Conservation (phyloP, 2,113 vertebrate genomes). For the Ariopsis seemanni region DNA sequence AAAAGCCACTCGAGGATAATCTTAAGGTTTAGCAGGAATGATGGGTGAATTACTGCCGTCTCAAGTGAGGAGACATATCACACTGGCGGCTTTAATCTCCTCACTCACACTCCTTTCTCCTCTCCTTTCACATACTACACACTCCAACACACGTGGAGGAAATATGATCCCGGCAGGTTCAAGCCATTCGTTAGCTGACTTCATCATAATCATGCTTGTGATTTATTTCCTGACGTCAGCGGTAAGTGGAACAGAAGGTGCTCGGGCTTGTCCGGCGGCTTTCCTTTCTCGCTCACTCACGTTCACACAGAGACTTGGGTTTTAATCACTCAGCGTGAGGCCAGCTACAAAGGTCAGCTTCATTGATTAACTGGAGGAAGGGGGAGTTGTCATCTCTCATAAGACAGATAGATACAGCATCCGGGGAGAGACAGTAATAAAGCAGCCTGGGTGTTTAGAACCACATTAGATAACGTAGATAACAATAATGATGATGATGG, state of each 20-base stretch:
- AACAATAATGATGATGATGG: not conserved
- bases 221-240: constrained; percentile 44
- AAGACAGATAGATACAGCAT: constrained; percentile 61
- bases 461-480: no score
- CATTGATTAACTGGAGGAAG: constrained; percentile 68
- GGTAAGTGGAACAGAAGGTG: constrained; percentile 50
- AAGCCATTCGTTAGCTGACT: constrained; percentile 22
- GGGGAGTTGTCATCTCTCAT: constrained; percentile 70
- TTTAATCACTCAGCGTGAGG: constrained; percentile 75
- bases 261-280: constrained; percentile 46
- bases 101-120: constrained; percentile 24
- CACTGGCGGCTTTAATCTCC: constrained; percentile 39
- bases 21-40: constrained; percentile 64
- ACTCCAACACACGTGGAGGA: not conserved
- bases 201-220: not conserved
- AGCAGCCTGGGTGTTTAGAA: not conserved
- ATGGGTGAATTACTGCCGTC: constrained; percentile 67
- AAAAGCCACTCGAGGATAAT: constrained; percentile 80
- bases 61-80: constrained; percentile 45
- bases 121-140: constrained; percentile 38
- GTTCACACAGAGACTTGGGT: constrained; percentile 59
- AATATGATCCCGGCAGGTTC: constrained; percentile 31
- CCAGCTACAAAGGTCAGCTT: constrained; percentile 72
- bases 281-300: constrained; percentile 44
- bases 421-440: constrained; percentile 52